A percentile compares a stretch with the other conserved stretches of the same genome.
Evolutionary conservation across 2,888 invertebrate species (phyloP).

Genomic region (Caenorhabditis macrosperma): DNA sequence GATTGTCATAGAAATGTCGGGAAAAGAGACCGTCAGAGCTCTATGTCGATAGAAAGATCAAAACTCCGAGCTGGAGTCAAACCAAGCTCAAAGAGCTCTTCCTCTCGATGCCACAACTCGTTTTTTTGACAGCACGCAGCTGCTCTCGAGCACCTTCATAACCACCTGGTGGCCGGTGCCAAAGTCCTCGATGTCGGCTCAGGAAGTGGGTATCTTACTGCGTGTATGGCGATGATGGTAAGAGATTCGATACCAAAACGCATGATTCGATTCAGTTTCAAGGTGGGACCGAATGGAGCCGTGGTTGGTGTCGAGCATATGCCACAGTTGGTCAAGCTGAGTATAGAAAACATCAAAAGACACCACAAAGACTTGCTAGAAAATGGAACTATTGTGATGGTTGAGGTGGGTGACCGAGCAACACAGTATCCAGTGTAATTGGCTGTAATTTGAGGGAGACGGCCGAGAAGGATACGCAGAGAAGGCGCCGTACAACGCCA

Average conservation of each 20-base stretch:
- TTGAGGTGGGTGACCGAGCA: too few relatives aligned
- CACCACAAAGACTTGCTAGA: conserved; percentile 86
- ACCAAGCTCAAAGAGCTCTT: conserved; percentile 20
- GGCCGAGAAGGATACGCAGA: conserved; percentile 88
- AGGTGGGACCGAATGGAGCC: conserved; percentile 84
- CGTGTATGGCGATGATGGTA: conserved; percentile 90
- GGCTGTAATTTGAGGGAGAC: conserved; percentile 84
- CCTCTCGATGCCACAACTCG: conserved; percentile 14
- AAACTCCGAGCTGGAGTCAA: background rate
- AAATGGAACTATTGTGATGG: conserved; percentile 84
- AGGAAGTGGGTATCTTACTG: conserved; percentile 93
- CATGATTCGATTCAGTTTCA: background rate
- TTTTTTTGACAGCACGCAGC: conserved; percentile 87
- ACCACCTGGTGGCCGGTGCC: conserved; percentile 85
- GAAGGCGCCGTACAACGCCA: conserved; percentile 91
- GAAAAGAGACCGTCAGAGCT: background rate
- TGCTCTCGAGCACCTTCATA: conserved; percentile 89
- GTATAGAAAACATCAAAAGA: conserved; percentile 87
- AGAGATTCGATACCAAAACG: background rate
- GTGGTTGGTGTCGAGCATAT: conserved; percentile 94
- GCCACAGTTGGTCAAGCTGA: conserved; percentile 87
- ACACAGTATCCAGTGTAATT: too few relatives aligned
- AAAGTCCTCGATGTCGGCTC: conserved; percentile 93
- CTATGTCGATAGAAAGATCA: background rate
- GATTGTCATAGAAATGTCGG: background rate